Percentiles rank a stretch among this genome's conserved stretches.
phyloP scores from a whole-genome alignment of 2,797 vertebrate species.

The Semotilus atromaculatus region DNA sequence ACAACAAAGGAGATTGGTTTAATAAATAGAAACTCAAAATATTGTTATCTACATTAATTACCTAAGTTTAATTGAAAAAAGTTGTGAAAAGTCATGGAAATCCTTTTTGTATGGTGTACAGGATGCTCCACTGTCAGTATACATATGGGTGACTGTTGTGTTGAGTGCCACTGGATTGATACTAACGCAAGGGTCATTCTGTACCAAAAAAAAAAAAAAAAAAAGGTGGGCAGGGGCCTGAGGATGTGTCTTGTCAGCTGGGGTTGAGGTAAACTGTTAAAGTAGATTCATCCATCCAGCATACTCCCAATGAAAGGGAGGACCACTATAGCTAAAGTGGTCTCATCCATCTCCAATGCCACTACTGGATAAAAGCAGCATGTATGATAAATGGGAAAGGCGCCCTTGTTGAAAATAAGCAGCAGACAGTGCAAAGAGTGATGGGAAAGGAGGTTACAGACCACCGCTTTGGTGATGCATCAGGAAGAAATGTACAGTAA shows the following conservation, averaged over 20 bases:
- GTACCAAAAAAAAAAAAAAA: background rate
- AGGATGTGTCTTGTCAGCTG: slow-evolving; percentile 43
- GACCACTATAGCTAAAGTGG: slow-evolving; percentile 60
- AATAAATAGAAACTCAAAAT: no score
- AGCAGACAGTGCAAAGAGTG: slow-evolving; percentile 50
- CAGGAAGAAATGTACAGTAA: slow-evolving; percentile 29
- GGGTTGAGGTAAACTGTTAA: slow-evolving; percentile 53
- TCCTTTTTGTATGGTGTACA: background rate
- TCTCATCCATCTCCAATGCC: slow-evolving; percentile 60
- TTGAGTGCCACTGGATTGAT: background rate
- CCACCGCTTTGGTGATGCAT: slow-evolving; percentile 42
- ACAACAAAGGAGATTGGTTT: no score
- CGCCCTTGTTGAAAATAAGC: slow-evolving; percentile 63
- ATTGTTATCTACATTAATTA: no score
- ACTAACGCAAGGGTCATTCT: slow-evolving; percentile 4
- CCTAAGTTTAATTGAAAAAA: no score
- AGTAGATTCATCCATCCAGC: slow-evolving; percentile 59
- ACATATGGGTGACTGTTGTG: background rate
- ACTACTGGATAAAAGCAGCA: slow-evolving; percentile 57
- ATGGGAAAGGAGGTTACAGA: slow-evolving; percentile 50
- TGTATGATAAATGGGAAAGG: slow-evolving; percentile 63
- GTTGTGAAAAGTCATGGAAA: no score
- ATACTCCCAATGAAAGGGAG: slow-evolving; percentile 49
- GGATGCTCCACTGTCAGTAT: background rate
- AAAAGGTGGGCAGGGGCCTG: slow-evolving; percentile 19